These are phyloP conservation scores for Clarias batrachus DNA, from an alignment of 2,113 vertebrate genomes.

Conservation along the genomic window DNA sequence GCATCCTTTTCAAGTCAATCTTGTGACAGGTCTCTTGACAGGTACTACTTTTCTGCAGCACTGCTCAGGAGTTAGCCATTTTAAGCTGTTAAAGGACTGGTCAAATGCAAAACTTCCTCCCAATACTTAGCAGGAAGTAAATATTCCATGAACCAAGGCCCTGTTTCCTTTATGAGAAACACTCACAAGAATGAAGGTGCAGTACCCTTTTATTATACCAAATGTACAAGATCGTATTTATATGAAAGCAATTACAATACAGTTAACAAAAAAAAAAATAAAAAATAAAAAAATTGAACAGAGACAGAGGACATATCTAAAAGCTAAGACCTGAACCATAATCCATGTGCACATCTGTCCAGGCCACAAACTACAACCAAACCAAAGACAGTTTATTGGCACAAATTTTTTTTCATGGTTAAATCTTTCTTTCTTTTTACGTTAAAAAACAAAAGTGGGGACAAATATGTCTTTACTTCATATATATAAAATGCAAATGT, in stretches of 20 bases:
- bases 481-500: background rate
- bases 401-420: conserved; percentile 39
- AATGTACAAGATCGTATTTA: conserved; percentile 93
- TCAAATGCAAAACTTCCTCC: background rate
- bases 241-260: conserved; percentile 89
- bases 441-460: background rate
- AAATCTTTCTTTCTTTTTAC: conserved; percentile 12
- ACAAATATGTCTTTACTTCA: background rate
- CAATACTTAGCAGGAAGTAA: background rate
- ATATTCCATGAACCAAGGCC: background rate
- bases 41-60: background rate
- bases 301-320: conserved; percentile 75
- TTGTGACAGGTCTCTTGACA: background rate
- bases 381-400: conserved; percentile 82
- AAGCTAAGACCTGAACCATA: conserved; percentile 78
- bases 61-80: background rate
- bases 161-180: background rate
- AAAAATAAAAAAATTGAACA: conserved; percentile 78
- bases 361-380: conserved; percentile 75
- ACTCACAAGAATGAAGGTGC: conserved; percentile 50
- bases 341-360: conserved; percentile 43
- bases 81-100: background rate
- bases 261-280: conserved; percentile 82
- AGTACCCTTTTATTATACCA: conserved; percentile 90
- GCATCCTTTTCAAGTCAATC: background rate